Evolutionary conservation across 92 coral and sea anemone genomes (phyloP).

Genomic region (Montipora capitata): DNA sequence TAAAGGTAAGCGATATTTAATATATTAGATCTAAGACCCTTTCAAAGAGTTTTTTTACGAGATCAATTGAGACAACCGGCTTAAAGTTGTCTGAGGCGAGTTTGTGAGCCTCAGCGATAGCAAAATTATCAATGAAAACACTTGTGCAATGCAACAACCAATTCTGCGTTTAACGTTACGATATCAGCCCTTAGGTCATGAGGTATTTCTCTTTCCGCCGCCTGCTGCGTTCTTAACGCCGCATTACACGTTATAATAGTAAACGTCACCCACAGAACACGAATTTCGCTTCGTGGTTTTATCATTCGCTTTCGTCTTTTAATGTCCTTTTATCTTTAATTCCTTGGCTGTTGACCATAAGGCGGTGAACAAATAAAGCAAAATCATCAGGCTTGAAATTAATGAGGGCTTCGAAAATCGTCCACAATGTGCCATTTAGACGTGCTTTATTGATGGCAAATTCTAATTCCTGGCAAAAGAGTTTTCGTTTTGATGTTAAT

Average conservation of each 20-base stretch:
- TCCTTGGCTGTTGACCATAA: neutral
- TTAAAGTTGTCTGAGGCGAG: neutral
- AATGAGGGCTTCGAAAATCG: slow-evolving; percentile 23
- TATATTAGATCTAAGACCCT: neutral
- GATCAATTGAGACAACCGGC: neutral
- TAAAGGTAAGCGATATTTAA: neutral
- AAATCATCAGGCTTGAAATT: neutral
- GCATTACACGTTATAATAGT: neutral
- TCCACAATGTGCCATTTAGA: slow-evolving; percentile 15
- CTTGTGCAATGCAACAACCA: too few species aligned
- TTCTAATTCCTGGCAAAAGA: slow-evolving; percentile 25
- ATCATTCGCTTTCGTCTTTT: neutral
- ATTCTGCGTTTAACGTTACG: neutral
- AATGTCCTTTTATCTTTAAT: slow-evolving; percentile 4
- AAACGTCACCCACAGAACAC: neutral
- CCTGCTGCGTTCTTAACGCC: neutral
- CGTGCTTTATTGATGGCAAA: slow-evolving; percentile 8
- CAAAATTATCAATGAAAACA: neutral
- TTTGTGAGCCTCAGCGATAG: neutral
- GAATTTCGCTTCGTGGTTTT: neutral
- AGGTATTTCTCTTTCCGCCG: neutral
- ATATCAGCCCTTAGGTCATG: neutral
- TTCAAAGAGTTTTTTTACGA: too few species aligned
- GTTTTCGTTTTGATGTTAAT: slow-evolving; percentile 11
- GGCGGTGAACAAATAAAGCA: neutral